Percentiles rank a stretch among this genome's conserved stretches.
These are phyloP conservation scores for Mycetomoellerius zeteki DNA, from an alignment of 1,140 invertebrate genomes.

Conservation along the genomic window DNA sequence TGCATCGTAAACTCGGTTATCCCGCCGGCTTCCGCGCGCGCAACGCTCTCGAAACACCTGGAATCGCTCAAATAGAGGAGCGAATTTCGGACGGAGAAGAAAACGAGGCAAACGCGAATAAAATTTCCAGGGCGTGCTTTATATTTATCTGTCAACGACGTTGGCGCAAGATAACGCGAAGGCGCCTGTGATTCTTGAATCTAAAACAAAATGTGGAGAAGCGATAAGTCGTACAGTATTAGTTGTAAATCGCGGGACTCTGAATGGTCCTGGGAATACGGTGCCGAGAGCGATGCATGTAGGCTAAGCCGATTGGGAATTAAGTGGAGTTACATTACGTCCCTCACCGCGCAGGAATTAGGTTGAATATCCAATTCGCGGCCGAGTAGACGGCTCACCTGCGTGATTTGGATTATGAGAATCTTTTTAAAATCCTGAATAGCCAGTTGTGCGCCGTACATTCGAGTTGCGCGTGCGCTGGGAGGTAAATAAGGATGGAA, in stretches of 20 bases:
- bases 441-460: not conserved
- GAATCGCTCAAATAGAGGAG: conserved; percentile 30
- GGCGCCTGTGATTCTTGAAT: not conserved
- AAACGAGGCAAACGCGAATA: not conserved
- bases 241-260: not conserved
- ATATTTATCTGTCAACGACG: not conserved
- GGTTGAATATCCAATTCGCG: conserved; percentile 60
- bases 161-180: not conserved
- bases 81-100: not conserved
- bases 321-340: conserved; percentile 62
- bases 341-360: conserved; percentile 49
- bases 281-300: conserved; percentile 33
- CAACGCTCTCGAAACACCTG: conserved; percentile 21
- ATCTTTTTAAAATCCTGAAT: conserved; percentile 54
- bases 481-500: not conserved
- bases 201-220: not conserved
- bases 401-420: conserved; percentile 62
- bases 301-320: conserved; percentile 65
- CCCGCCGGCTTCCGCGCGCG: not conserved
- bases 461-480: not conserved
- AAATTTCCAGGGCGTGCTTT: conserved; percentile 14
- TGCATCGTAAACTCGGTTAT: conserved; percentile 59
- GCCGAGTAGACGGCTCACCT: conserved; percentile 52
- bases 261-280: not conserved
- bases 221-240: not conserved